Conservation (phyloP, 2,888 invertebrate genomes). For the Caenorhabditis imperialis region DNA sequence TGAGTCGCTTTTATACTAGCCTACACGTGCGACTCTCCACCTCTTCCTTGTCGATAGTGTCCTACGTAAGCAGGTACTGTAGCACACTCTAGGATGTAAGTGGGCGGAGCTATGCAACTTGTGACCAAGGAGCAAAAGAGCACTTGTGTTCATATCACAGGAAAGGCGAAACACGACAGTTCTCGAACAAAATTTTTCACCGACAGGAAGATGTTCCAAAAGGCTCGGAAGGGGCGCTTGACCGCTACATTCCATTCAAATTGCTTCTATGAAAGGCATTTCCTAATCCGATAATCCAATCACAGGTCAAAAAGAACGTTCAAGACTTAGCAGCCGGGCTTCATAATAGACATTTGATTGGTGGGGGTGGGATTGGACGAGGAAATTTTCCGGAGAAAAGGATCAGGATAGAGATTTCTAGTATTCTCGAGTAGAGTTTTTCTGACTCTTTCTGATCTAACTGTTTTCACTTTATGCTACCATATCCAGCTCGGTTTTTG, state of each 20-base stretch:
- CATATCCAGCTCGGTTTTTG: constrained; percentile 13
- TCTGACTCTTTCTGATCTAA: not conserved
- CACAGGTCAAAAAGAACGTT: constrained; percentile 32
- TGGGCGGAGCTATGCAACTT: constrained; percentile 20
- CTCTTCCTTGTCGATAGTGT: constrained; percentile 18
- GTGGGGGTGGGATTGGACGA: constrained; percentile 31
- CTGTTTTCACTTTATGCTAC: not conserved
- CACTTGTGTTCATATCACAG: constrained; percentile 1
- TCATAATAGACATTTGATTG: constrained; percentile 23
- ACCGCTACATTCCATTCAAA: not conserved
- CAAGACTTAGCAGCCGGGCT: constrained; percentile 1
- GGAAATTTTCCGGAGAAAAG: constrained; percentile 22
- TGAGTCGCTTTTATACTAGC: constrained; percentile 29
- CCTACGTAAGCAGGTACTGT: constrained; percentile 33
- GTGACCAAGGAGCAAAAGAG: constrained; percentile 40
- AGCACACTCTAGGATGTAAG: constrained; percentile 19
- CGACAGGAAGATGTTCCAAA: constrained; percentile 4
- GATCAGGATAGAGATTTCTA: not conserved
- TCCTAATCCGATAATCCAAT: constrained; percentile 34
- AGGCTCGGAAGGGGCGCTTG: constrained; percentile 14
- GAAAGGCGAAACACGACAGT: constrained; percentile 4
- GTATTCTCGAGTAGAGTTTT: not conserved
- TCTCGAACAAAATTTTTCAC: constrained; percentile 9
- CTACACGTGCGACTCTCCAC: constrained; percentile 27
- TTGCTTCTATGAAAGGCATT: not conserved